Evolutionary conservation across 2,888 invertebrate species (phyloP).

Genomic region (Scaptodrosophila latifasciaeformis): DNA sequence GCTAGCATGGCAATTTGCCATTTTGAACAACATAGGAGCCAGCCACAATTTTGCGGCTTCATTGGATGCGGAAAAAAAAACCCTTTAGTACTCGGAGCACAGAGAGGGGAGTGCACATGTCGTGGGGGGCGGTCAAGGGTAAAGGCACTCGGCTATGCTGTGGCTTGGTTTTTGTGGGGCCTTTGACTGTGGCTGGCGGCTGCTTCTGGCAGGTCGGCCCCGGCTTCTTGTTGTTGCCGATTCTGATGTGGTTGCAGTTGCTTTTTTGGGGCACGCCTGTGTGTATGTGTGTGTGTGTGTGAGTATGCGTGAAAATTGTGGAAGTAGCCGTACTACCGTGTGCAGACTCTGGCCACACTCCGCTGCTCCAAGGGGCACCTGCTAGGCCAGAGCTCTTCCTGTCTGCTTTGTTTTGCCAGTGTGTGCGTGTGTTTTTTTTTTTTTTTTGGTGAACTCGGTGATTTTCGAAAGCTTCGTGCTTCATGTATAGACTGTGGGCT

Average conservation of each 20-base stretch:
- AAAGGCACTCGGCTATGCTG: constrained; percentile 25
- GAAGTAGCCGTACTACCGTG: too few relatives aligned
- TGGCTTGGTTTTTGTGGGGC: neutral
- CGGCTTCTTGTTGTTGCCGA: neutral
- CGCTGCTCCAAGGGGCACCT: too few relatives aligned
- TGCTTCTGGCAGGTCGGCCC: neutral
- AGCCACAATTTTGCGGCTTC: constrained; percentile 61
- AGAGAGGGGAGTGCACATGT: too few relatives aligned
- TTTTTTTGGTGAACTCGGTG: neutral
- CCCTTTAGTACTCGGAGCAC: neutral
- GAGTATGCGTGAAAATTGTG: too few relatives aligned
- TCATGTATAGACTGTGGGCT: neutral
- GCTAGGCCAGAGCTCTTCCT: too few relatives aligned
- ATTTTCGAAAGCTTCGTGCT: neutral
- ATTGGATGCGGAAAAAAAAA: constrained; percentile 50
- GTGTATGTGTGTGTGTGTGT: neutral
- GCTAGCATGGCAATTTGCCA: constrained; percentile 69
- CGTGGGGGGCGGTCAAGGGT: constrained; percentile 29
- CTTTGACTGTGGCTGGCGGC: neutral
- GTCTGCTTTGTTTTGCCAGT: constrained; percentile 5
- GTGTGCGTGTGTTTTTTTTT: constrained; percentile 1
- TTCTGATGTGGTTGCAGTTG: constrained; percentile 4
- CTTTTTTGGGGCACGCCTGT: too few relatives aligned
- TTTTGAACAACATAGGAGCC: constrained; percentile 58
- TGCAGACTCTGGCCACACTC: too few relatives aligned